These are phyloP conservation scores for Pardosa pseudoannulata DNA, from an alignment of 2,888 invertebrate species.

Conservation along the genomic window DNA sequence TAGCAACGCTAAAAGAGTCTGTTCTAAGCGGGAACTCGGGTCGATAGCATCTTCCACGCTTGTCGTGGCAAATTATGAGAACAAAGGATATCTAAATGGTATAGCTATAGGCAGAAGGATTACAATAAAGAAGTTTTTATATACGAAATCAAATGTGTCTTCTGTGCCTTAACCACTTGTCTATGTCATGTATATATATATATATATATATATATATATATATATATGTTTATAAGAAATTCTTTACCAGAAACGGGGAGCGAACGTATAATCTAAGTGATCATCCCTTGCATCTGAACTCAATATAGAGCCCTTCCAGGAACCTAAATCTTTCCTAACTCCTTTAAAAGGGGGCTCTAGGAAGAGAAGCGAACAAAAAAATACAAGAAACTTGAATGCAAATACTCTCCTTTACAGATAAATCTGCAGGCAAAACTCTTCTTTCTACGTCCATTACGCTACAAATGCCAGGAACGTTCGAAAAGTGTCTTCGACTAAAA, in stretches of 20 bases:
- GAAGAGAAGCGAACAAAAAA: not conserved
- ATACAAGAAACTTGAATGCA: not conserved
- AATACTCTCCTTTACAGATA: conserved; percentile 3
- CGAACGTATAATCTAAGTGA: not conserved
- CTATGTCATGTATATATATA: too few relatives aligned
- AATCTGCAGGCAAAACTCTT: not conserved
- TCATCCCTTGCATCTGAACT: not conserved
- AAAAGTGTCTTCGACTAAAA: not conserved
- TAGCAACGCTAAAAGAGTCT: too few relatives aligned
- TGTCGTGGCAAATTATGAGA: too few relatives aligned
- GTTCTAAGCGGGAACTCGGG: too few relatives aligned
- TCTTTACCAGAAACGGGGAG: not conserved
- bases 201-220: too few relatives aligned
- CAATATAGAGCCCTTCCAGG: not conserved
- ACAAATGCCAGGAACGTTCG: not conserved
- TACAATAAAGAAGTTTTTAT: too few relatives aligned
- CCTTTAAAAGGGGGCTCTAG: not conserved
- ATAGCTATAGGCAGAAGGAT: too few relatives aligned
- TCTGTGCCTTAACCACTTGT: too few relatives aligned
- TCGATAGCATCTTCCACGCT: too few relatives aligned
- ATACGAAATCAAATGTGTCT: too few relatives aligned
- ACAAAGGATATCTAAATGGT: too few relatives aligned
- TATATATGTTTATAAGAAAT: too few relatives aligned
- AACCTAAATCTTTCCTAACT: not conserved
- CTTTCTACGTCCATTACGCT: not conserved